Evolutionary conservation across 2,888 invertebrate genomes (phyloP), one percentile per base, ranked within the genome.

Genomic region (Polydrusus cervinus): DNA sequence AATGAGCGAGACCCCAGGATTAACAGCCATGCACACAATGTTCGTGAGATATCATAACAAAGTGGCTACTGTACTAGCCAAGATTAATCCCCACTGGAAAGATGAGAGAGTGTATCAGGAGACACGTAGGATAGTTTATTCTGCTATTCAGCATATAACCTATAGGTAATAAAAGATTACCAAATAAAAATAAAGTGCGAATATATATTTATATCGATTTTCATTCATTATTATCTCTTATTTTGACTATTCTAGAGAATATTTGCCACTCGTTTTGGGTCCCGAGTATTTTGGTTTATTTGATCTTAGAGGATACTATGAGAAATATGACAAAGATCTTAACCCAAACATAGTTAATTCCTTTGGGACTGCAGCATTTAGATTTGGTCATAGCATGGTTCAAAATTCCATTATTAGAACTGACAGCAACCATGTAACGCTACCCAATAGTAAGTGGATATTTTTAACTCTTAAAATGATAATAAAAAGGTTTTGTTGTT

Each of bases 71-170:
- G 91, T 92, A 80, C 85, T 97, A 49, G 89, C 92, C 6, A 90
- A 90, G 60, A 83, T 95, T 49, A 97, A 97, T 88, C 91, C 92
- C 0, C 94, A 94, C 82, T 97, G 97, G 97, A 93, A 92, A 82
- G 97, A 97, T 83, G 96, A 97, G 84, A 93, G 93, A 84, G 88
- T 95, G 11, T 96, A 93, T 85, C 95, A 96, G 83, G 97, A 97
- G 86, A 91, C 95, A 0, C 89, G 96, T 20, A 92, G 93, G 80
- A 94, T 97, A 64, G 89, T 97, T 3, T 93, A 92, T 0, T 96
- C 96, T 13, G 89, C 94, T 85, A 88, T 95, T 62, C 96, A 96
- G 84, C 95, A 95, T 81, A 94, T 96, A 71, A 95, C 94, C 0
- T 96, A 93, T 82, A 90, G 62, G 73, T 76, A 73, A 38, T 1